Percentiles rank a stretch among this genome's conserved stretches.
phyloP scores from a whole-genome alignment of 2,888 invertebrate species.

The Melipona beecheii region DNA sequence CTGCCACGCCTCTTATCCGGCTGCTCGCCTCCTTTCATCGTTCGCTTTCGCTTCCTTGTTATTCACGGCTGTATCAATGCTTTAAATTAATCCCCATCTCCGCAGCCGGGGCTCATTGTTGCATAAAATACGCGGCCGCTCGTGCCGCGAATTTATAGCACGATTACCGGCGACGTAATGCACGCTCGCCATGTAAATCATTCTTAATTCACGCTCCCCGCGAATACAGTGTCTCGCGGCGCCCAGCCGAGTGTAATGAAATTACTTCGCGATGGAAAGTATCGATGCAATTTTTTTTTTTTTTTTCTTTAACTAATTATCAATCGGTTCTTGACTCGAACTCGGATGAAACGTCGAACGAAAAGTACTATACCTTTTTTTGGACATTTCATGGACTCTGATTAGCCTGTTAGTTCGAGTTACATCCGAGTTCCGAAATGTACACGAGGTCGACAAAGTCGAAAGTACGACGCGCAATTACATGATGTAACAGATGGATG shows the following conservation, averaged over 20 bases:
- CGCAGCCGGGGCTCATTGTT: constrained; percentile 33
- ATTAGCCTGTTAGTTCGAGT: too few relatives aligned
- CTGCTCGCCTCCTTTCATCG: constrained; percentile 2
- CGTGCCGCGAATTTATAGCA: constrained; percentile 51
- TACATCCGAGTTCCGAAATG: too few relatives aligned
- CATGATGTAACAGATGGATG: too few relatives aligned
- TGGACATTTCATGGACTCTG: too few relatives aligned
- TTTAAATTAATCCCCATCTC: constrained; percentile 45
- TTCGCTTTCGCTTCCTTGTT: constrained; percentile 25
- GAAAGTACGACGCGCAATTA: too few relatives aligned
- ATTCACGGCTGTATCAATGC: constrained; percentile 53
- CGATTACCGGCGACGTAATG: constrained; percentile 43
- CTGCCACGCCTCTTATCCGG: background rate
- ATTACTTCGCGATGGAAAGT: constrained; percentile 11
- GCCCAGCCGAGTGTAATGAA: constrained; percentile 19
- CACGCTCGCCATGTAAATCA: constrained; percentile 44
- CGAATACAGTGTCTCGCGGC: constrained; percentile 10
- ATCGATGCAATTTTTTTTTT: constrained; percentile 3
- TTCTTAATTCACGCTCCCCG: constrained; percentile 42
- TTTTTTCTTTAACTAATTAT: too few relatives aligned
- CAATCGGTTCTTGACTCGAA: too few relatives aligned
- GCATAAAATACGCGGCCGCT: constrained; percentile 37
- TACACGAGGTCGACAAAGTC: too few relatives aligned
- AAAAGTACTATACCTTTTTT: too few relatives aligned
- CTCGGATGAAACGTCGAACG: too few relatives aligned